Conservation (phyloP, 2,113 vertebrate species). For the Saguinus imperator region DNA sequence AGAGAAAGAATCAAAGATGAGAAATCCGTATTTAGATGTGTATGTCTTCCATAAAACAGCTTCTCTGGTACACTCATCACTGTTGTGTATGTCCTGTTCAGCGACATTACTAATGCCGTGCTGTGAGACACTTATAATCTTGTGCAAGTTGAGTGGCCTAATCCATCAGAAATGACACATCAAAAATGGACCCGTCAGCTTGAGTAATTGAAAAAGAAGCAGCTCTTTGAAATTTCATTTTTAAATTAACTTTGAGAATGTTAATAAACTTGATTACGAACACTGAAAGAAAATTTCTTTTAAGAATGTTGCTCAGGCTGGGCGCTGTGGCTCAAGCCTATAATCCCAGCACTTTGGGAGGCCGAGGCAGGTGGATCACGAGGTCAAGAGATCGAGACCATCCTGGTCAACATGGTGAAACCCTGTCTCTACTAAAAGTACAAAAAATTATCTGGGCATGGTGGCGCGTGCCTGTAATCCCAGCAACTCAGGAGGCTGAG, state of each 20-base stretch:
- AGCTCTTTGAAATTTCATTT: conserved; percentile 60
- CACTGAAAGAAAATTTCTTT: background rate
- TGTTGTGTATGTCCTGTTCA: background rate
- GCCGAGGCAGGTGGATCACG: too few relatives aligned
- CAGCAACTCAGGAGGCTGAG: too few relatives aligned
- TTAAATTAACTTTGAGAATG: conserved; percentile 59
- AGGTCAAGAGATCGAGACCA: too few relatives aligned
- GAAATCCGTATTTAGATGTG: background rate
- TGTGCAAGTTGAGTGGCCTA: conserved; percentile 52
- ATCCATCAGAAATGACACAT: conserved; percentile 55
- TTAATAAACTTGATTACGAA: conserved; percentile 29
- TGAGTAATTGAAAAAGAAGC: conserved; percentile 51
- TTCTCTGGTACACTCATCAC: background rate
- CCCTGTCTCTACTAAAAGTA: too few relatives aligned
- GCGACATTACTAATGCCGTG: conserved; percentile 25
- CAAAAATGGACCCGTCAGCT: conserved; percentile 26
- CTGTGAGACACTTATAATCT: conserved; percentile 37
- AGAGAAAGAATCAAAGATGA: background rate
- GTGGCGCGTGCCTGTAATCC: too few relatives aligned
- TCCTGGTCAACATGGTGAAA: too few relatives aligned
- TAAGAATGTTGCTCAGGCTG: background rate
- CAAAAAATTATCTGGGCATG: too few relatives aligned
- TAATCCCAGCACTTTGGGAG: too few relatives aligned
- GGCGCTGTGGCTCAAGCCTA: too few relatives aligned
- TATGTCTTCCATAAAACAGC: conserved; percentile 11